Evolutionary conservation across 1,140 invertebrate genomes (phyloP).

Genomic region (Drosophila pseudoananassae): DNA sequence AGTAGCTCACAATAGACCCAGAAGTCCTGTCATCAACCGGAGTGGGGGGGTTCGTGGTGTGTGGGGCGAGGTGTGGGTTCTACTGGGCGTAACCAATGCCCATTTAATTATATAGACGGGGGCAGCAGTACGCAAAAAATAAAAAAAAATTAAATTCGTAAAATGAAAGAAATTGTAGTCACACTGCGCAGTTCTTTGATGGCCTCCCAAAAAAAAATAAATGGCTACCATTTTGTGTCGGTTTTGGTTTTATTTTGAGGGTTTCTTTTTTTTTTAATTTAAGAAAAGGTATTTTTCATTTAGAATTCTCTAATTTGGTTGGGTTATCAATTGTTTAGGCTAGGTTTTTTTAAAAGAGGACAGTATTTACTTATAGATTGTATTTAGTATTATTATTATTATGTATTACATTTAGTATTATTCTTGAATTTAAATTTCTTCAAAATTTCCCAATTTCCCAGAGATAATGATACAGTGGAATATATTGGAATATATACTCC

Average conservation of each 20-base stretch:
- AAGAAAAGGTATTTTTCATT: neutral
- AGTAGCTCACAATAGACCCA: neutral
- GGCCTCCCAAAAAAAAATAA: slow-evolving; percentile 8
- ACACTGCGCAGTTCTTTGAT: slow-evolving; percentile 33
- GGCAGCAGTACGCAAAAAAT: neutral
- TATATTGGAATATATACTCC: no score
- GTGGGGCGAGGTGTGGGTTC: neutral
- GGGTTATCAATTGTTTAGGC: neutral
- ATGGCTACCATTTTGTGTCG: slow-evolving; percentile 24
- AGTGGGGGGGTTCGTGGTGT: no score
- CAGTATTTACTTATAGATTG: no score
- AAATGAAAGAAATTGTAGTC: neutral
- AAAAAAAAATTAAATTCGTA: neutral
- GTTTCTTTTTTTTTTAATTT: neutral
- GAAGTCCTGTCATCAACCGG: no score
- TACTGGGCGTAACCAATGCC: slow-evolving; percentile 63
- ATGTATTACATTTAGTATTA: no score
- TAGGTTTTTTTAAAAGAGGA: no score
- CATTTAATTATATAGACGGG: slow-evolving; percentile 62
- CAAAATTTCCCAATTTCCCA: no score
- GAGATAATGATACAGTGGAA: no score
- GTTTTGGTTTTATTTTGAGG: neutral
- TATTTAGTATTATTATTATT: no score
- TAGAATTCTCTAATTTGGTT: neutral
- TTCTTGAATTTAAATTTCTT: no score